A percentile compares a stretch with the other conserved stretches of the same genome.
Conservation (phyloP, 2,113 vertebrate genomes). For the Fulmarus glacialis region DNA sequence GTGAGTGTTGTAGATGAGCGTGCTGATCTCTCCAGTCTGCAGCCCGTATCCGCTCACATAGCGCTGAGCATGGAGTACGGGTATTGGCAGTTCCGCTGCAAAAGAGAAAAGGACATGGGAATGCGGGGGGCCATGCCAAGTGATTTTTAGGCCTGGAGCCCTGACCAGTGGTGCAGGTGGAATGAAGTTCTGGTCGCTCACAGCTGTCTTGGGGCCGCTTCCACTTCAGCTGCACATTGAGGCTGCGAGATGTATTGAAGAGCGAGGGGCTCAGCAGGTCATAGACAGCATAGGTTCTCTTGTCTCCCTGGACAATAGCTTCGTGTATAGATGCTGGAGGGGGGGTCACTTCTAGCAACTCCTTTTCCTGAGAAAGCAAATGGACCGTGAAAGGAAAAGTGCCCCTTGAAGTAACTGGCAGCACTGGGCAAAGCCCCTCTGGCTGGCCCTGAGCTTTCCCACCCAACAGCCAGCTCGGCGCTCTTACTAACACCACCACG, state of each 20-base stretch:
- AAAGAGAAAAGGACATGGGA: background rate
- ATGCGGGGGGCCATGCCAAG: background rate
- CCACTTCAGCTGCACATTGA: slow-evolving; percentile 93
- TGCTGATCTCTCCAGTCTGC: slow-evolving; percentile 92
- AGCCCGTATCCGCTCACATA: slow-evolving; percentile 94
- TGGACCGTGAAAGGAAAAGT: background rate
- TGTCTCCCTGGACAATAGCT: slow-evolving; percentile 85
- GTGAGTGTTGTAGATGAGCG: slow-evolving; percentile 91
- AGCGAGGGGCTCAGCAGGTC: slow-evolving; percentile 83
- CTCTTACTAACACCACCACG: background rate
- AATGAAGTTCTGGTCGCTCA: slow-evolving; percentile 45
- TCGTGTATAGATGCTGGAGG: slow-evolving; percentile 75
- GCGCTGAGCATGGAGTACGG: slow-evolving; percentile 88
- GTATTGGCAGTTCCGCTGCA: slow-evolving; percentile 81
- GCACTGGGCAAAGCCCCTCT: background rate
- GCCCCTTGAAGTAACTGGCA: background rate
- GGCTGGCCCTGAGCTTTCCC: background rate
- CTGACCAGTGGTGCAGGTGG: background rate
- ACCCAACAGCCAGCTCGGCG: background rate
- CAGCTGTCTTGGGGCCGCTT: slow-evolving; percentile 80
- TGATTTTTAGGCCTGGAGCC: background rate
- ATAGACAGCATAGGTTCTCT: slow-evolving; percentile 87
- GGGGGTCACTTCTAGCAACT: slow-evolving; percentile 89
- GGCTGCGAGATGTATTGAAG: slow-evolving; percentile 84
- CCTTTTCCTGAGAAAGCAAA: slow-evolving; percentile 78